Percentiles rank a stretch among this genome's conserved stretches.
phyloP scores from a whole-genome alignment of 2,113 vertebrate species.

The Sigmodon hispidus region DNA sequence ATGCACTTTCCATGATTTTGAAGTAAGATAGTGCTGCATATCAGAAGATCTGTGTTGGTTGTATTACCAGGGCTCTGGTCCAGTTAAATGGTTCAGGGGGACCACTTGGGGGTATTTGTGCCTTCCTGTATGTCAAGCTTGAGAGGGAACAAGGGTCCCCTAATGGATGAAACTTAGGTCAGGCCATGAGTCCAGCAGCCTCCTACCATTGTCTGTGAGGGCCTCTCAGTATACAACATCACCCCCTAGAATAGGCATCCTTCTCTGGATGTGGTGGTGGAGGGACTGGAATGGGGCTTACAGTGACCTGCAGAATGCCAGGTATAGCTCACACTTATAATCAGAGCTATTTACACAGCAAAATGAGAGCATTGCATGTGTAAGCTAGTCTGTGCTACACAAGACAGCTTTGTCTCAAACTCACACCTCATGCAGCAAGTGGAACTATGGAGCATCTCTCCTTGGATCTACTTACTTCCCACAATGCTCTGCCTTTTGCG shows the following conservation, averaged over 20 bases:
- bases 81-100: no score
- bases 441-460: not conserved
- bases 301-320: accelerated
- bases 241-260: not conserved
- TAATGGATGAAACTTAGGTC: not conserved
- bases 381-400: not conserved
- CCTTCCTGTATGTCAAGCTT: not conserved
- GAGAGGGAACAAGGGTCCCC: accelerated
- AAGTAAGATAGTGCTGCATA: accelerated
- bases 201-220: accelerated
- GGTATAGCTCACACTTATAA: not conserved
- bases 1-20: not conserved
- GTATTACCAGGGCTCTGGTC: not conserved
- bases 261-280: not conserved
- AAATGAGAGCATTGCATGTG: not conserved
- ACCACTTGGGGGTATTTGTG: not conserved
- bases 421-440: accelerated
- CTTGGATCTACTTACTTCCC: accelerated
- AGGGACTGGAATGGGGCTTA: not conserved
- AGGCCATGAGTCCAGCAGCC: not conserved
- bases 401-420: not conserved
- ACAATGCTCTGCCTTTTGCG: accelerated
- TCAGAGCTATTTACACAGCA: not conserved
- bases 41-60: accelerated
- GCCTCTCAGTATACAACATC: not conserved